A percentile compares a stretch with the other conserved stretches of the same genome.
Conservation (phyloP, 1,140 invertebrate species). For the Cardiocondyla obscurior region DNA sequence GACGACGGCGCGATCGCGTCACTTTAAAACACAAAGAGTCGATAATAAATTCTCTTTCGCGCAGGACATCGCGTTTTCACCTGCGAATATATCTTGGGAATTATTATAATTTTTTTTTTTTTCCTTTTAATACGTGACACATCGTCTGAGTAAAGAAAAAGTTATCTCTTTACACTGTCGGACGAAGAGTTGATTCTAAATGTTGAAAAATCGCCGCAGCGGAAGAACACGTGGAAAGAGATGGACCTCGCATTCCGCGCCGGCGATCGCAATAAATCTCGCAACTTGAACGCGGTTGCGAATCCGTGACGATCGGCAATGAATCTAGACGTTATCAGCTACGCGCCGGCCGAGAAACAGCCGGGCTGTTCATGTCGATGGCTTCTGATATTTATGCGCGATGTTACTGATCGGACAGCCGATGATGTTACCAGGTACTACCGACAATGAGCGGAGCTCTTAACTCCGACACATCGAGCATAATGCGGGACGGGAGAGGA, state of each 20-base stretch:
- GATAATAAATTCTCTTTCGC: background rate
- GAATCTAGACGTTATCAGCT: constrained; percentile 45
- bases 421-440: constrained; percentile 46
- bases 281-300: constrained; percentile 1
- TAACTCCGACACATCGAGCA: constrained; percentile 29
- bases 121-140: background rate
- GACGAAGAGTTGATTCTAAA: background rate
- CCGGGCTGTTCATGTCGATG: constrained; percentile 15
- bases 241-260: background rate
- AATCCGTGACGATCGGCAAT: constrained; percentile 27
- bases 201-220: background rate
- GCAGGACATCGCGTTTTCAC: too few relatives aligned
- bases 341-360: constrained; percentile 4
- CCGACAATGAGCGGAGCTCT: constrained; percentile 44
- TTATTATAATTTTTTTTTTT: too few relatives aligned
- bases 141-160: background rate
- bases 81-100: background rate
- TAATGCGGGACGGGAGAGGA: constrained; percentile 22
- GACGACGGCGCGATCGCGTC: background rate
- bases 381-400: constrained; percentile 55
- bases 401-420: constrained; percentile 49
- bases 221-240: background rate
- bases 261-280: constrained; percentile 15
- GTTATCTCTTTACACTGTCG: background rate
- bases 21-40: background rate